Evolutionary conservation across 2,797 vertebrate species (phyloP).

Genomic region (Myotis vivesi): DNA sequence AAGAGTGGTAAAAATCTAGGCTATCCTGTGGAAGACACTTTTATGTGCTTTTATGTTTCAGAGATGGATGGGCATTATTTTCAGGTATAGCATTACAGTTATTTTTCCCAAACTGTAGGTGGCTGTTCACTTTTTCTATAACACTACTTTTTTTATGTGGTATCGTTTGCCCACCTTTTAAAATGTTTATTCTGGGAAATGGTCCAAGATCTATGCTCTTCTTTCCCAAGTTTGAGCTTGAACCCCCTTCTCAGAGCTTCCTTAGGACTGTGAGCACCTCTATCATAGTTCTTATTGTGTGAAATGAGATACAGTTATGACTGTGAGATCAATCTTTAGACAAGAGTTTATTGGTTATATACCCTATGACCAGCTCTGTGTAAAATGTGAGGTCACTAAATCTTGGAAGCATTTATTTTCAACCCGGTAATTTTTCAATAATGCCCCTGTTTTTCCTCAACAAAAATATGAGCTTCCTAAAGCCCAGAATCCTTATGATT

Average conservation of each 20-base stretch:
- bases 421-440: conserved; percentile 24
- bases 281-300: neutral
- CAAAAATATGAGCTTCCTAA: neutral
- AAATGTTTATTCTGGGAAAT: neutral
- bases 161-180: neutral
- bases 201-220: neutral
- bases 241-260: neutral
- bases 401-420: conserved; percentile 37
- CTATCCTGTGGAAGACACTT: neutral
- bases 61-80: neutral
- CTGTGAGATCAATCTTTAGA: conserved; percentile 35
- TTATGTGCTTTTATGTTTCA: neutral
- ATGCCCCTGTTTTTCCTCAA: neutral
- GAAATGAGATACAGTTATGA: conserved; percentile 12
- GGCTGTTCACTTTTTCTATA: neutral
- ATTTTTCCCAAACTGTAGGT: neutral
- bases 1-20: neutral
- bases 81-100: neutral
- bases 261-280: neutral
- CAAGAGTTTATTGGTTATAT: conserved; percentile 36
- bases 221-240: neutral
- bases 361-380: neutral
- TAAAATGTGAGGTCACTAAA: conserved; percentile 40
- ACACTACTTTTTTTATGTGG: neutral
- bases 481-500: neutral